phyloP scores from a whole-genome alignment of 1,140 invertebrate species.

The Drosophila equinoxialis region DNA sequence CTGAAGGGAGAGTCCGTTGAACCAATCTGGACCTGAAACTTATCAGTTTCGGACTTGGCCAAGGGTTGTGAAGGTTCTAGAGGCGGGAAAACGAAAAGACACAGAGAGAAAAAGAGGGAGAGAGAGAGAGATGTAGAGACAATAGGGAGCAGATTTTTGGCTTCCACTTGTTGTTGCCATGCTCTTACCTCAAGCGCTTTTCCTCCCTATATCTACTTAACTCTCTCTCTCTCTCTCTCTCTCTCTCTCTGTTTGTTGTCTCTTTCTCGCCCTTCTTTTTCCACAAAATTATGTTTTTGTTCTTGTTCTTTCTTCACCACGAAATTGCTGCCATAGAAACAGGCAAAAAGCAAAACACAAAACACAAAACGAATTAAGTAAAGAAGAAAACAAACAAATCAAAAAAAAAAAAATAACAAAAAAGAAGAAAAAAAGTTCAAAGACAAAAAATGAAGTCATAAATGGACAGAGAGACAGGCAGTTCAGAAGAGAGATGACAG shows the following conservation, averaged over 20 bases:
- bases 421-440: background rate
- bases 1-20: slow-evolving; percentile 4
- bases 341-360: slow-evolving; percentile 6
- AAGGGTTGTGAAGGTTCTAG: background rate
- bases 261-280: slow-evolving; percentile 7
- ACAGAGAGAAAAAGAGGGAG: background rate
- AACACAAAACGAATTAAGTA: slow-evolving; percentile 14
- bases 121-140: too few relatives aligned
- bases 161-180: slow-evolving; percentile 54
- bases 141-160: slow-evolving; percentile 48
- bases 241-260: background rate
- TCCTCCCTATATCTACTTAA: too few relatives aligned
- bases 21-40: slow-evolving; percentile 12
- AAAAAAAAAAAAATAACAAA: background rate
- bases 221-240: background rate
- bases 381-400: slow-evolving; percentile 6
- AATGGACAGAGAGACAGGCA: slow-evolving; percentile 7
- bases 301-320: slow-evolving; percentile 6
- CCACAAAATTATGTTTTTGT: background rate
- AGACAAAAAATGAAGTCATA: slow-evolving; percentile 20
- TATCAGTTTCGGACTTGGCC: background rate
- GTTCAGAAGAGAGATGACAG: background rate
- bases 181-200: background rate
- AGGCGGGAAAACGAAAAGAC: background rate
- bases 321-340: slow-evolving; percentile 52